These are phyloP conservation scores for Drosophila mulleri DNA, from an alignment of 2,888 invertebrate species.

Conservation along the genomic window DNA sequence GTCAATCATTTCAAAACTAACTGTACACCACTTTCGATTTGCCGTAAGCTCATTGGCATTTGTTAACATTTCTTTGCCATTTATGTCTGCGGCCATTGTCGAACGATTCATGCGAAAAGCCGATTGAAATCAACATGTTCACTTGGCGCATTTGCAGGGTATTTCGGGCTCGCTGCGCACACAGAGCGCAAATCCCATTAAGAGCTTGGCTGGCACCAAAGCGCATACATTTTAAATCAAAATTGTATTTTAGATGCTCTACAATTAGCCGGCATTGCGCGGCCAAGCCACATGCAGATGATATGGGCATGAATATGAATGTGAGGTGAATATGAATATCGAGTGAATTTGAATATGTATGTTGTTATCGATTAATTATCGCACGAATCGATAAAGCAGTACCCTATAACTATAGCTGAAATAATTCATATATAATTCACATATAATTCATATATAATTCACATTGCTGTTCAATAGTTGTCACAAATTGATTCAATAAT, in stretches of 20 bases:
- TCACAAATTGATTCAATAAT: too few species aligned
- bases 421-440: too few species aligned
- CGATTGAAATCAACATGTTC: background rate
- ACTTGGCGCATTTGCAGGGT: background rate
- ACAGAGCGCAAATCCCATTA: slow-evolving; percentile 7
- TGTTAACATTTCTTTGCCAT: slow-evolving; percentile 3
- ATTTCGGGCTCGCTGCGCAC: background rate
- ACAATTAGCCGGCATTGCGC: background rate
- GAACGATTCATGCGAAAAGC: background rate
- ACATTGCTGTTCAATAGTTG: too few species aligned
- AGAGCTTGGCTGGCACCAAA: background rate
- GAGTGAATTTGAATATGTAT: too few species aligned
- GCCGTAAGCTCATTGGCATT: background rate
- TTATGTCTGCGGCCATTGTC: background rate
- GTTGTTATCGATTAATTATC: too few species aligned
- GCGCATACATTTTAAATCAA: background rate
- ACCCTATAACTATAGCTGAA: too few species aligned
- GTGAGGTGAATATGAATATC: background rate
- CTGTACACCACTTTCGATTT: background rate
- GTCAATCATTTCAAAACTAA: background rate
- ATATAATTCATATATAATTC: too few species aligned
- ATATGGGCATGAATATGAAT: background rate
- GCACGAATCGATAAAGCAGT: too few species aligned
- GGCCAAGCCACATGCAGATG: background rate
- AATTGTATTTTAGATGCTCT: background rate